Evolutionary conservation across 2,888 invertebrate genomes (phyloP).

Genomic region (Mantis religiosa): DNA sequence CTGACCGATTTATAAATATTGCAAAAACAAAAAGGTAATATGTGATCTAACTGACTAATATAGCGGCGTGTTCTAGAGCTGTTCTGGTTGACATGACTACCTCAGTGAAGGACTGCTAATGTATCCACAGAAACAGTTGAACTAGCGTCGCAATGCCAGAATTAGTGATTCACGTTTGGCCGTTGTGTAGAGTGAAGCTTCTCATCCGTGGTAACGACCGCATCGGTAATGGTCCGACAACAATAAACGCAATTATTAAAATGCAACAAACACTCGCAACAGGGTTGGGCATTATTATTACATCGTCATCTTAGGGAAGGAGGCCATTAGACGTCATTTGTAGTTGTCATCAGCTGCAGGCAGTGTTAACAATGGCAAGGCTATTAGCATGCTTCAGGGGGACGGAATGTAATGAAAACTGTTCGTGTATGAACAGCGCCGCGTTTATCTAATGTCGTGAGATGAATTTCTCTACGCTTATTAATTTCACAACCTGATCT

Average conservation of each 20-base stretch:
- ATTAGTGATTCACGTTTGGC: too few relatives aligned
- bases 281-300: neutral
- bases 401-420: neutral
- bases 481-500: neutral
- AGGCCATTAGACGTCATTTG: neutral
- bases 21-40: too few relatives aligned
- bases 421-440: neutral
- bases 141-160: too few relatives aligned
- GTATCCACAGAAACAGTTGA: too few relatives aligned
- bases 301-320: neutral
- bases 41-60: too few relatives aligned
- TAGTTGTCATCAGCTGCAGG: constrained; percentile 2
- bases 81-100: too few relatives aligned
- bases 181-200: neutral
- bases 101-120: too few relatives aligned
- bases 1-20: too few relatives aligned
- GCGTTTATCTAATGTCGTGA: neutral
- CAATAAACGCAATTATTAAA: constrained; percentile 16
- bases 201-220: neutral
- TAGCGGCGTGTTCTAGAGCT: too few relatives aligned
- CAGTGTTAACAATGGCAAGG: neutral
- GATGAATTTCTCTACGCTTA: neutral
- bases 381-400: neutral
- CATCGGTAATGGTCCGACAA: neutral
- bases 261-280: neutral